phyloP scores from a whole-genome alignment of 2,888 invertebrate genomes.

The Zelleria hepariella region DNA sequence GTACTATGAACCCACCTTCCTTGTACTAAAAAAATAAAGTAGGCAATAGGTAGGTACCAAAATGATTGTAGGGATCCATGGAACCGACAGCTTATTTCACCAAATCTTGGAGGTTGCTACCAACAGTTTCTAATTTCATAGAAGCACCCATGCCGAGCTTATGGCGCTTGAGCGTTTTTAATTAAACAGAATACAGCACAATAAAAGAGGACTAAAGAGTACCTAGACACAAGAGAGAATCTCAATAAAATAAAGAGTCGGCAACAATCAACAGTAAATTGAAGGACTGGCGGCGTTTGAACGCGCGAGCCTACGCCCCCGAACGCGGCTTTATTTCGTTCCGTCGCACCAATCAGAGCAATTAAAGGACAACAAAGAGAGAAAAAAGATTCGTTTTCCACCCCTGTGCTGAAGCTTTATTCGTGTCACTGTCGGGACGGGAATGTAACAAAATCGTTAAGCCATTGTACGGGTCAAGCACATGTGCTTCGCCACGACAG shows the following conservation, averaged over 20 bases:
- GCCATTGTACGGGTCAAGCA: too few relatives aligned
- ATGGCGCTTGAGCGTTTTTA: neutral
- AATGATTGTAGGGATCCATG: too few relatives aligned
- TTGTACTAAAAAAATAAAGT: too few relatives aligned
- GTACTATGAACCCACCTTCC: too few relatives aligned
- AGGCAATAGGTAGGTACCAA: too few relatives aligned
- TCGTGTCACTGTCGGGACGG: neutral
- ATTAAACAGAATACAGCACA: neutral
- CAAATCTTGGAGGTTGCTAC: too few relatives aligned
- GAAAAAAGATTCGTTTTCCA: slow-evolving; percentile 31
- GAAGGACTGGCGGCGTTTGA: slow-evolving; percentile 36
- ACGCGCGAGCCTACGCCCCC: slow-evolving; percentile 38
- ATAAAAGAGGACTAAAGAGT: neutral
- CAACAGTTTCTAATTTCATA: neutral
- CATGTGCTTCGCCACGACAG: too few relatives aligned
- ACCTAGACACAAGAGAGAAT: neutral
- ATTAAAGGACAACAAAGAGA: slow-evolving; percentile 50
- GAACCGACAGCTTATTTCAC: too few relatives aligned
- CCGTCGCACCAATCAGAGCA: slow-evolving; percentile 52
- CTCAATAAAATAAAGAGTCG: slow-evolving; percentile 16
- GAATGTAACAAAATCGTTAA: neutral
- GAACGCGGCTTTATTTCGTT: slow-evolving; percentile 49
- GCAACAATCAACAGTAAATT: slow-evolving; percentile 43
- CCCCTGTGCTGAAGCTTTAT: slow-evolving; percentile 15
- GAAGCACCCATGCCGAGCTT: neutral